These are phyloP conservation scores for Mesopsocus fuscifrons DNA, from an alignment of 2,888 invertebrate genomes.

Conservation along the genomic window DNA sequence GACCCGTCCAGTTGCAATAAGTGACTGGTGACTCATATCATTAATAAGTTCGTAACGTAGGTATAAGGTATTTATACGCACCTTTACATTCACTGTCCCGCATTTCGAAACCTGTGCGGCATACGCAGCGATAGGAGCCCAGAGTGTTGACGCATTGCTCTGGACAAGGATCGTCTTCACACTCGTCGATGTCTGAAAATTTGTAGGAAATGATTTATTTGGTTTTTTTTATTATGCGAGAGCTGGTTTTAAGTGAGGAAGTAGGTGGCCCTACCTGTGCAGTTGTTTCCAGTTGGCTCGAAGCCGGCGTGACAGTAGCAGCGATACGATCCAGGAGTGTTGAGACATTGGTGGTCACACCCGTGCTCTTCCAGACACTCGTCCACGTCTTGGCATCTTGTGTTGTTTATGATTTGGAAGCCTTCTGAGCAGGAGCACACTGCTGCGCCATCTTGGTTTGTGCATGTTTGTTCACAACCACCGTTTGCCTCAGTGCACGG, in stretches of 20 bases:
- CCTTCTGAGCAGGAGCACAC: conserved; percentile 24
- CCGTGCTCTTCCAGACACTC: conserved; percentile 25
- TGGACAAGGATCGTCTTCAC: conserved; percentile 23
- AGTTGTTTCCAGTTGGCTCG: too few relatives aligned
- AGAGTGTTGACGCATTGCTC: conserved; percentile 20
- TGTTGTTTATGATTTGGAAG: conserved; percentile 23
- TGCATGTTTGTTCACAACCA: conserved; percentile 28
- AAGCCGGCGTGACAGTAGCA: too few relatives aligned
- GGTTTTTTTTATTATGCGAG: too few relatives aligned
- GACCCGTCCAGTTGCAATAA: too few relatives aligned
- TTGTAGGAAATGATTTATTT: too few relatives aligned
- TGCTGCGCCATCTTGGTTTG: conserved; percentile 19
- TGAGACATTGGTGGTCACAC: conserved; percentile 25
- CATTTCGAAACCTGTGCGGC: conserved; percentile 22
- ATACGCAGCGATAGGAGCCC: conserved; percentile 21
- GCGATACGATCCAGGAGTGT: conserved; percentile 25
- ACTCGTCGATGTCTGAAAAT: conserved; percentile 37
- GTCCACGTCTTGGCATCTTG: conserved; percentile 23
- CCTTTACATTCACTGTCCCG: conserved; percentile 18
- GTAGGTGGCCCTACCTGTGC: too few relatives aligned
- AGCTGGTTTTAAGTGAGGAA: too few relatives aligned
- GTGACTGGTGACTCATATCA: too few relatives aligned
- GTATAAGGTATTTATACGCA: conserved; percentile 14
- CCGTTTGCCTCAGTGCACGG: neutral
- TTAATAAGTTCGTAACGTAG: too few relatives aligned